Base-by-base conservation (phyloP, 1,140 invertebrate genomes). In the Drosophila jambulina region DNA sequence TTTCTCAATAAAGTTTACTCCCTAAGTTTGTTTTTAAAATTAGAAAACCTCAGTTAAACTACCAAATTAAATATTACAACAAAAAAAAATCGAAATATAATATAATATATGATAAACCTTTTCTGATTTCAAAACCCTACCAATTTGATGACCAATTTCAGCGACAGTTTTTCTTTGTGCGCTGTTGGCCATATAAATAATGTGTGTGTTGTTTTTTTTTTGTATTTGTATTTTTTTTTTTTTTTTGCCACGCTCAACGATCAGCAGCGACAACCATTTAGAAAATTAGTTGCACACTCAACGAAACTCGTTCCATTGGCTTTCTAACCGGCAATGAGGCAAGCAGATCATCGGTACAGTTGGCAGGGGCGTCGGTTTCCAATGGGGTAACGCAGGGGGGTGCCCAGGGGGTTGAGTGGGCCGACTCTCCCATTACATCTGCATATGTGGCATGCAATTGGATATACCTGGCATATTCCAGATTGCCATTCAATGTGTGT, bases 261-360 rank as follows among this genome's bases (percentile, higher is more conserved):
- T 86, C 78, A 61, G 62, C 76, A 57, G 78, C 75, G 76, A 78
- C 75, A 78, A 78, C 79, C 82, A 83, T 77, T 88, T 88, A 88
- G 84, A 88, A 87, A 87, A 87, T 88, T 82, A 82, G 83, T 87
- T 83, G 83, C 83, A 82, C 83, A 86, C 76, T 83, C 70, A 68
- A 74, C 70, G 68, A 87, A 86, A 87, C 83, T 86, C 86, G 83
- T 86, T 86, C 69, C 80, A 86, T 82, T 87, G 83, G 83, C 83
- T 86, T 86, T 86, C 83, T 87, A 87, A 83, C 79, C 75, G 68
- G 63, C 74, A 75, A 57, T 54, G 60, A 63, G 53, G 61, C 68
- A 71, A 72, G 36, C 70, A 72, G 54, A 72, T 72, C 67, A 49
- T 34, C 54, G 51, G 62, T 48, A 65, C 64, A 65, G 60, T 49